Base-by-base conservation (phyloP, 2,113 vertebrate species). In the Sula dactylatra region DNA sequence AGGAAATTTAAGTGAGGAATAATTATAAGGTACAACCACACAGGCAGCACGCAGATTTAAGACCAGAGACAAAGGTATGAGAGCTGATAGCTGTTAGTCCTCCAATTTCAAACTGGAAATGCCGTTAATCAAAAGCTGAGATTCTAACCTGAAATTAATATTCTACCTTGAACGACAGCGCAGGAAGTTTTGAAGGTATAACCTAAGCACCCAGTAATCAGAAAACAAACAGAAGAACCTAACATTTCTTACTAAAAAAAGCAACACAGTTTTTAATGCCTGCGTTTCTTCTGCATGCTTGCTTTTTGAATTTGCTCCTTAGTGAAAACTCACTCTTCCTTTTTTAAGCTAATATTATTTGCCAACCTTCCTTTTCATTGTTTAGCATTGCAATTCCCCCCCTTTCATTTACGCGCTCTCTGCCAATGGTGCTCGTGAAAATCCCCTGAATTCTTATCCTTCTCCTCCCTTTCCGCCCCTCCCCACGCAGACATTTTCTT, bases 91-190 rank as follows among this genome's bases (percentile, higher is more conserved):
- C 69, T 74, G 65, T 3, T 3, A 80, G 40, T 50, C 71, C 27
- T 86, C 83, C 3, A 2, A 32, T 32, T 85, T 29, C 77, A 76
- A n/a, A 12, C 81, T 77, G 82, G 49, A 82, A 93, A 85, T 5
- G 29, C 54, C 74, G 92, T 61, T 91, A 96, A 96, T 73, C 47
- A 82, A 85, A 93, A 89, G 81, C 90, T 38, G 74, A 82, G 84
- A 65, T 85, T 80, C 56, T 65, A 90, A 86, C 70, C 22, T 25
- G 19, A 72, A 91, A 84, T 95, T 94, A 95, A 94, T 91, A 70
- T 83, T 95, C 90, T 24, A 88, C 90, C 80, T 64, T 0, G 0
- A 38, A 31, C 0, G 2, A 70, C 1, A 4, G 62, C 3, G 3
- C n/a, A 36, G 94, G 67, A 86, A 74, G 79, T 86, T 94, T n/a